Evolutionary conservation across 53 echinoderm and acorn worm genomes (phyloP).

Genomic region (Temnopleurus reevesii): DNA sequence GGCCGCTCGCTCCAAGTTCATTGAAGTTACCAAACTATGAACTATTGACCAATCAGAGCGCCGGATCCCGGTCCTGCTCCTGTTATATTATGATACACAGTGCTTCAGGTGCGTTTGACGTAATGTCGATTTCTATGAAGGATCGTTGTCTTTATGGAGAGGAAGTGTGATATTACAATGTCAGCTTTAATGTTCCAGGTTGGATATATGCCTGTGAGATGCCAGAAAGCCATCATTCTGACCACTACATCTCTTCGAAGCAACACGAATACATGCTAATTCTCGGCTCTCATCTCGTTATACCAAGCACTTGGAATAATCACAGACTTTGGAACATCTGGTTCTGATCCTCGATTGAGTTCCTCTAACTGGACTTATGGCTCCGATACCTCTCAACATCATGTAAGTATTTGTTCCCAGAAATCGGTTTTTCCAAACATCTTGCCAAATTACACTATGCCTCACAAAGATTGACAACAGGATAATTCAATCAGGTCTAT

Average conservation of each 20-base stretch:
- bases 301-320: not conserved
- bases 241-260: not conserved
- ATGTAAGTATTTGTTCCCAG: not conserved
- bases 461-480: too few relatives aligned
- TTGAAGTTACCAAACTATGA: not conserved
- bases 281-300: not conserved
- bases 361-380: not conserved
- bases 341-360: not conserved
- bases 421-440: too few relatives aligned
- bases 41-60: slow-evolving; percentile 51
- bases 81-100: not conserved
- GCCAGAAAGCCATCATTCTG: not conserved
- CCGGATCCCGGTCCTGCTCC: not conserved
- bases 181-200: not conserved
- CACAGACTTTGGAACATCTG: too few relatives aligned
- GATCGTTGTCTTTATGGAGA: not conserved
- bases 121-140: not conserved
- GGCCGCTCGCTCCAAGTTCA: not conserved
- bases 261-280: not conserved
- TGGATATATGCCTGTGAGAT: not conserved
- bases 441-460: too few relatives aligned
- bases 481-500: too few relatives aligned
- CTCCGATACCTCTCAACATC: not conserved
- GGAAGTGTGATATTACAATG: slow-evolving; percentile 7
- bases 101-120: not conserved